phyloP scores from a whole-genome alignment of 2,113 vertebrate genomes.

The Hypocryptadius cinnamomeus region DNA sequence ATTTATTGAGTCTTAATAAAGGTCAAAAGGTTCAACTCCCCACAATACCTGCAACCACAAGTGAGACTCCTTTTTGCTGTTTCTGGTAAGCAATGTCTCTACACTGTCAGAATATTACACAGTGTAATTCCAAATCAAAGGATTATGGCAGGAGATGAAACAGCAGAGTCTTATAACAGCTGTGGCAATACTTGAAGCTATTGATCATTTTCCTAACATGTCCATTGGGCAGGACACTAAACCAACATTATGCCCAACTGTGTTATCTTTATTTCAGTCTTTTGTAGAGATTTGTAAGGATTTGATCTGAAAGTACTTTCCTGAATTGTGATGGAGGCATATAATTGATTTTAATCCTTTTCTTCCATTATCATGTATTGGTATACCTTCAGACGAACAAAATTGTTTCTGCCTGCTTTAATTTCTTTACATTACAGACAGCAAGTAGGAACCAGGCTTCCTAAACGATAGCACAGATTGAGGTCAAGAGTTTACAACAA shows the following conservation, averaged over 20 bases:
- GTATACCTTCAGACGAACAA: background rate
- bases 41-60: background rate
- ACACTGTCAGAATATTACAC: background rate
- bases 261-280: background rate
- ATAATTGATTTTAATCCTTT: background rate
- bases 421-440: slow-evolving; percentile 6
- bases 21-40: background rate
- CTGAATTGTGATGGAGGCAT: background rate
- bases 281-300: background rate
- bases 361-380: background rate
- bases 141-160: background rate
- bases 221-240: background rate
- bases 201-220: background rate
- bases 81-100: background rate
- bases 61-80: background rate
- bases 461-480: background rate
- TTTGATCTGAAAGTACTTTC: background rate
- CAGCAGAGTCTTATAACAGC: background rate
- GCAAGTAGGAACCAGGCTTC: background rate
- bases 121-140: background rate
- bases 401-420: background rate
- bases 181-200: background rate
- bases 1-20: background rate
- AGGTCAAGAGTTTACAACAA: slow-evolving; percentile 37
- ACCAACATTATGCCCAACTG: background rate